Percentiles rank a stretch among this genome's conserved stretches.
phyloP scores from a whole-genome alignment of 2,888 invertebrate species.

The Stomorhina lunata region DNA sequence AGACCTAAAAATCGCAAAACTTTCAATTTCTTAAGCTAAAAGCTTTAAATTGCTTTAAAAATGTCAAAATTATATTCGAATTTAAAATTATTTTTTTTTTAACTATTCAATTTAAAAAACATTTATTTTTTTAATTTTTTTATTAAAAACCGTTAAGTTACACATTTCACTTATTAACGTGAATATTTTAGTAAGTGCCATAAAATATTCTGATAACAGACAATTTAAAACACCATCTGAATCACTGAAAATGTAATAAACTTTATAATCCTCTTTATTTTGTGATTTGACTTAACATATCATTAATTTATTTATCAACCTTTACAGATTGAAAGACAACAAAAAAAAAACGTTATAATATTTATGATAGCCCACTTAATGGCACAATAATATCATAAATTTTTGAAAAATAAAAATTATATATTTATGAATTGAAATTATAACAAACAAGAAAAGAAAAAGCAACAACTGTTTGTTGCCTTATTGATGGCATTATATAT shows the following conservation, averaged over 20 bases:
- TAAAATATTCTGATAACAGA: background rate
- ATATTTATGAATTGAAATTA: slow-evolving; percentile 45
- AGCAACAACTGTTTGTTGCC: slow-evolving; percentile 25
- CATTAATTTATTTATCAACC: background rate
- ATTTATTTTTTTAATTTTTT: too few species aligned
- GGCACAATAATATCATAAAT: slow-evolving; percentile 37
- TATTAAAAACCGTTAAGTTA: background rate
- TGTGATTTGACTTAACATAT: slow-evolving; percentile 16
- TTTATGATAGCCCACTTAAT: slow-evolving; percentile 43
- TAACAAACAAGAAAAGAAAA: slow-evolving; percentile 23
- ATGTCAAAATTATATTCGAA: background rate
- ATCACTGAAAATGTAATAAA: background rate
- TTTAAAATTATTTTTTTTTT: too few species aligned
- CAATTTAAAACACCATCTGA: background rate
- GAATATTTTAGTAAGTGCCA: background rate
- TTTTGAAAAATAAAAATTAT: background rate
- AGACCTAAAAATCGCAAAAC: background rate
- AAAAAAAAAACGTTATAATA: too few species aligned
- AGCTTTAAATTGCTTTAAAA: too few species aligned
- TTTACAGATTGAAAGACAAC: too few species aligned
- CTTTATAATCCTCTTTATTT: background rate
- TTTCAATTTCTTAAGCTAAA: too few species aligned
- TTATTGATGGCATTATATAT: slow-evolving; percentile 56
- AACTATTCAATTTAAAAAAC: too few species aligned
- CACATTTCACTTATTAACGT: background rate